These are phyloP conservation scores for Ophion slaviceki DNA, from an alignment of 2,888 invertebrate genomes.

Conservation along the genomic window DNA sequence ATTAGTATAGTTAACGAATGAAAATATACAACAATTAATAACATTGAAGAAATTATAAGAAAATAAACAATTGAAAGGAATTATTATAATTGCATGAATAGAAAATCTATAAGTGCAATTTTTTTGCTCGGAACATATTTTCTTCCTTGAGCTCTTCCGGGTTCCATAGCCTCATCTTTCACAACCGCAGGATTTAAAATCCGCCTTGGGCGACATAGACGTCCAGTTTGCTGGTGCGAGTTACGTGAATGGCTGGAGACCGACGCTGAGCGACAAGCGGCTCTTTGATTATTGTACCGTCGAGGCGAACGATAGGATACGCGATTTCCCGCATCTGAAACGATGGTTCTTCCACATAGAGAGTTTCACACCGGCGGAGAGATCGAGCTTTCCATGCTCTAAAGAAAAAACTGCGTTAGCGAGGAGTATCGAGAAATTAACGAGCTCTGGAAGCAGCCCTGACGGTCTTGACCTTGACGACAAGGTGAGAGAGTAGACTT, in stretches of 20 bases:
- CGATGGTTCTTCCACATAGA: slow-evolving; percentile 87
- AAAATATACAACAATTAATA: too few relatives aligned
- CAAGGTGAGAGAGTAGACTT: slow-evolving; percentile 78
- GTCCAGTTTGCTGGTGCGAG: slow-evolving; percentile 85
- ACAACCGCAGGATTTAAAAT: slow-evolving; percentile 63
- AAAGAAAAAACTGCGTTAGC: slow-evolving; percentile 79
- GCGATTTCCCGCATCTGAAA: slow-evolving; percentile 84
- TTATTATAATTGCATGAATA: too few relatives aligned
- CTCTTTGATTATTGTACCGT: slow-evolving; percentile 79
- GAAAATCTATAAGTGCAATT: neutral
- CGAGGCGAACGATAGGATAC: slow-evolving; percentile 78
- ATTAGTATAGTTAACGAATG: too few relatives aligned
- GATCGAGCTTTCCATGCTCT: slow-evolving; percentile 82
- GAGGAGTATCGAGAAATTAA: slow-evolving; percentile 71
- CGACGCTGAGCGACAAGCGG: slow-evolving; percentile 85
- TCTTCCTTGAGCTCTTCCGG: neutral
- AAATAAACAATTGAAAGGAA: too few relatives aligned
- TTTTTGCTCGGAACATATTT: neutral
- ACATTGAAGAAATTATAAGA: too few relatives aligned
- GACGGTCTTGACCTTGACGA: slow-evolving; percentile 70
- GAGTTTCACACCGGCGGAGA: slow-evolving; percentile 86
- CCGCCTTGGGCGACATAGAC: slow-evolving; percentile 77
- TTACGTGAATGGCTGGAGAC: slow-evolving; percentile 86
- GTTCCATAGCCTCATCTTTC: slow-evolving; percentile 14
- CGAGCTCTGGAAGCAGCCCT: slow-evolving; percentile 30